Evolutionary conservation across 2,888 invertebrate species (phyloP), one percentile per base, ranked within the genome.

Genomic region (Nemurella pictetii): DNA sequence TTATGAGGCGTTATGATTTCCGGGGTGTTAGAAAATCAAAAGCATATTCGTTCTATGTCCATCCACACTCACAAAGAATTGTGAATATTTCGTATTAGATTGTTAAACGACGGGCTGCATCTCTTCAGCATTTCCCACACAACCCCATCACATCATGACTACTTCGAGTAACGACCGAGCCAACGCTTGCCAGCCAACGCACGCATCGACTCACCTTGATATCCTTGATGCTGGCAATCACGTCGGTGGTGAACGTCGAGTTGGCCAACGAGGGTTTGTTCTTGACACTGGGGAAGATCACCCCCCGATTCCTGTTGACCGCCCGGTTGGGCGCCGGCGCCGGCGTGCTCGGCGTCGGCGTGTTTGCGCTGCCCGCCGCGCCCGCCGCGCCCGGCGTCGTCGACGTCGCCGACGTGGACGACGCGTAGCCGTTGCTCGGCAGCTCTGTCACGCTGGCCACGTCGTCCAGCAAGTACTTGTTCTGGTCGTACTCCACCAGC

Each of bases 211-310:
- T 94, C 92, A 96, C 96, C 94, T 95, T 96, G 87, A 96, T 94
- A 90, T 96, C 96, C 91, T 96, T 96, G 89, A 95, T 93, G 90
- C 93, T 94, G 87, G 94, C 93, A 82, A 88, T 87, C 87, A 95
- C 92, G 89, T 96, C 96, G 12, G 95, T 95, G 80, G 95, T 93
- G 90, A 96, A 96, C 82, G 96, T 96, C 87, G 95, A 95, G 91
- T 96, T 96, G 85, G 95, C 95, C 86, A 95, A 94, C 87, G 95
- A 94, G 28, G 97, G 97, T 88, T 97, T 97, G 90, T 97, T 97
- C 91, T 97, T 97, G 83, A 97, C 95, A 89, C 96, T 96, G 12
- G 97, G 97, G 91, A 97, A 97, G 90, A 97, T 97, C 88, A 97
- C 94, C 85, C 96, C 96, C 73, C 96, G 95, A 90, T 96, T 96